Percentiles rank a stretch among this genome's conserved stretches.
These are phyloP conservation scores for Lineus longissimus DNA, from an alignment of 1,140 invertebrate genomes.

Conservation along the genomic window DNA sequence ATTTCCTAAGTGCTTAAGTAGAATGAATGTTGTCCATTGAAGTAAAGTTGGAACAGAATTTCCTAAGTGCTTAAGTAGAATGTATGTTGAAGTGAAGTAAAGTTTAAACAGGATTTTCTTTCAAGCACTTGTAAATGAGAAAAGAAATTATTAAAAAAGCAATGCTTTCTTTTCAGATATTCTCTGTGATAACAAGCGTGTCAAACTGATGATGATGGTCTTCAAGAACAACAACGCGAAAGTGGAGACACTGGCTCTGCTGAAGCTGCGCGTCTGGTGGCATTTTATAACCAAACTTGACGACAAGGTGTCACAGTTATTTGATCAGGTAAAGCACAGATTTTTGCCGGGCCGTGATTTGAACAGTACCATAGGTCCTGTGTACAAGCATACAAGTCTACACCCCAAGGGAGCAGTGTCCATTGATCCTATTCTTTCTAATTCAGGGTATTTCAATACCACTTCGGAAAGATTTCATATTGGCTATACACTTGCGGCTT, in stretches of 20 bases:
- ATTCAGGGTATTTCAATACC: too few species aligned
- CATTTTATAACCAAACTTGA: slow-evolving; percentile 40
- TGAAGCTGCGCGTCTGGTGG: slow-evolving; percentile 47
- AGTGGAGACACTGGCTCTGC: slow-evolving; percentile 35
- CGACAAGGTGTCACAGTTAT: slow-evolving; percentile 30
- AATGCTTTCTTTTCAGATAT: slow-evolving; percentile 37
- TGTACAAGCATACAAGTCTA: too few species aligned
- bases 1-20: too few species aligned
- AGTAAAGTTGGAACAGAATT: too few species aligned
- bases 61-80: too few species aligned
- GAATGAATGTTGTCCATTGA: too few species aligned
- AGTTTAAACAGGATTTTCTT: too few species aligned
- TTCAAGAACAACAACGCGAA: slow-evolving; percentile 43
- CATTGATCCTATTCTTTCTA: too few species aligned
- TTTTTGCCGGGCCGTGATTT: not conserved
- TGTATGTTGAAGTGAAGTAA: too few species aligned
- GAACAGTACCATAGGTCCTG: not conserved
- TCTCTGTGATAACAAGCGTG: slow-evolving; percentile 34
- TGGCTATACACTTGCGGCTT: too few species aligned
- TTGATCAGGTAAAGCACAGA: slow-evolving; percentile 39
- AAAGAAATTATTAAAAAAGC: not conserved
- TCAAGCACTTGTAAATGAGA: not conserved
- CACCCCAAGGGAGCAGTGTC: too few species aligned
- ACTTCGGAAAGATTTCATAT: too few species aligned
- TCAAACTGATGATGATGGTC: slow-evolving; percentile 47